These are phyloP conservation scores for Maniola jurtina DNA, from an alignment of 1,140 invertebrate species.

Conservation along the genomic window DNA sequence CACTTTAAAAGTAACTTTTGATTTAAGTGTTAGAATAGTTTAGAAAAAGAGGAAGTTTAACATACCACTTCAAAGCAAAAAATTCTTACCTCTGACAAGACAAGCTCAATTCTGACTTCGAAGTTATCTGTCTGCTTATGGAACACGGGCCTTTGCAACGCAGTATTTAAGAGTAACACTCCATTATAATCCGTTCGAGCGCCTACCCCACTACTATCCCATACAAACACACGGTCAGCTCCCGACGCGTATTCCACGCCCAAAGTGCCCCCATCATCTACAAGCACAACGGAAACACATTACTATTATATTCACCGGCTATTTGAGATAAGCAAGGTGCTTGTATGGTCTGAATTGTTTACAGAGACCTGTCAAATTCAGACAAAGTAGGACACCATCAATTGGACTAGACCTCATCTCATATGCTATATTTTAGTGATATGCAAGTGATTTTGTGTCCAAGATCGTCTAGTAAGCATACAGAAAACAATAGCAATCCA, in stretches of 20 bases:
- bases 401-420: constrained; percentile 10
- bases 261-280: constrained; percentile 66
- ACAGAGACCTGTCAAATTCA: constrained; percentile 68
- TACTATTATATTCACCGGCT: constrained; percentile 23
- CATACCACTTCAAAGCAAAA: not conserved
- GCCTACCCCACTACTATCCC: constrained; percentile 88
- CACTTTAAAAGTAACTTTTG: too few species aligned
- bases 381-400: constrained; percentile 62
- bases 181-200: constrained; percentile 94
- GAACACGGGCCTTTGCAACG: constrained; percentile 89
- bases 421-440: not conserved
- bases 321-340: constrained; percentile 34
- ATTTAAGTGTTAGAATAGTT: too few species aligned
- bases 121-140: constrained; percentile 80
- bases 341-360: constrained; percentile 64
- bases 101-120: constrained; percentile 88
- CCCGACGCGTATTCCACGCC: constrained; percentile 86
- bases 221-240: constrained; percentile 90
- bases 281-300: constrained; percentile 35
- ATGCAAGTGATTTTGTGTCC: not conserved
- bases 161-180: constrained; percentile 91
- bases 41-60: too few species aligned
- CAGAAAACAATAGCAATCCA: constrained; percentile 18
- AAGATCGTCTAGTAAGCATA: not conserved
- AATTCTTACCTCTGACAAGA: constrained; percentile 87